Evolutionary conservation across 2,113 vertebrate genomes (phyloP), one percentile per base, ranked within the genome.

Genomic region (Danionella cerebrum): DNA sequence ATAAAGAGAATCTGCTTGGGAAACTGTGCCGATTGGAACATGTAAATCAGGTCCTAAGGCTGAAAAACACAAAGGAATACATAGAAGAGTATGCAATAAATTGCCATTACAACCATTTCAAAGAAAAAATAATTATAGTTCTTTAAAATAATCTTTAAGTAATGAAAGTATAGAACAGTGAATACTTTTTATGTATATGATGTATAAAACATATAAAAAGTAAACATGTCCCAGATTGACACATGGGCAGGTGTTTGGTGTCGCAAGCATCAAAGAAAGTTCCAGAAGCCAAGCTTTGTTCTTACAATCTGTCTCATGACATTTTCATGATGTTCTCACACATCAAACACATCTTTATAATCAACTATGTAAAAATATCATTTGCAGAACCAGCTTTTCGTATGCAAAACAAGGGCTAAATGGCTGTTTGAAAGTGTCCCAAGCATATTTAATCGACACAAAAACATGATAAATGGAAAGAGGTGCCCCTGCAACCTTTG

Each of bases 241-340:
- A 5, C 19, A 13, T 22, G 10, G 36, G 48, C 69, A 71, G 69
- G 53, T 58, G 41, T 65, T 71, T 45, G 53, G 41, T 44, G 27
- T 70, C 60, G 19, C 6, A 57, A 25, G 71, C 73, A 70, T 74
- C 72, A 75, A 75, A 75, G 73, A 70, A 13, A 70, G 29, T 41
- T 59, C 45, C 29, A 21, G 58, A 62, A 62, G 39, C 16, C 19
- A 1, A 19, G 16, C 33, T 58, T 52, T 67, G 63, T 55, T 44
- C 53, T 21, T 18, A 9, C 48, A 48, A 48, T 75, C 64, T 50
- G 72, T 70, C 59, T 70, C 54, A 67, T 70, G 52, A 62, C 45
- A 59, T 50, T 69, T 67, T 64, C 29, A 59, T 41, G 7, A 38
- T 52, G 12, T 31, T 44, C 67, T 14, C 42, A 48, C 31, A 18